Evolutionary conservation across 2,113 vertebrate genomes (phyloP).

Genomic region (Falco punctatus): DNA sequence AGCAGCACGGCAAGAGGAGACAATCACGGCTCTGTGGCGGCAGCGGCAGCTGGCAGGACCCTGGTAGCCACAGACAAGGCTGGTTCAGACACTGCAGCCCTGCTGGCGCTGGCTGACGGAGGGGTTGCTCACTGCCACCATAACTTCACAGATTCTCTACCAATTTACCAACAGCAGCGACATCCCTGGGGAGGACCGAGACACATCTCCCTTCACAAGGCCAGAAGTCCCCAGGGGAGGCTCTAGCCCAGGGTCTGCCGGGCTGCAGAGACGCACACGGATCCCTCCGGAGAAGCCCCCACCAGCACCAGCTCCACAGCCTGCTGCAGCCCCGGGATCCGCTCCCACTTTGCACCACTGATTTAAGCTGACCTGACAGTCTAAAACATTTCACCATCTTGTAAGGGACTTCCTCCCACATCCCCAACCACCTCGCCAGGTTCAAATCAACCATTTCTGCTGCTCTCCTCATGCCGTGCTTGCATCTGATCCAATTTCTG

Average conservation of each 20-base stretch:
- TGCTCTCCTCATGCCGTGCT: neutral
- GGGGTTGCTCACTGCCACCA: fast-evolving
- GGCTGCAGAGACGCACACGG: neutral
- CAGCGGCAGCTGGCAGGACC: neutral
- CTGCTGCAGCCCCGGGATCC: fast-evolving
- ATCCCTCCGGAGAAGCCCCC: neutral
- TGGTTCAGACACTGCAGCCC: neutral
- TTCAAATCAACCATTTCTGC: neutral
- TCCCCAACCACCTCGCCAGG: neutral
- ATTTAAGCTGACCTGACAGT: neutral
- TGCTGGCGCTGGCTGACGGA: fast-evolving
- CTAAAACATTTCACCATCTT: neutral
- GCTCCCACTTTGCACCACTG: neutral
- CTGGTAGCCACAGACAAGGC: fast-evolving
- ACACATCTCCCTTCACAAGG: fast-evolving
- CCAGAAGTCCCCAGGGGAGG: neutral
- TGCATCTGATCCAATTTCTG: neutral
- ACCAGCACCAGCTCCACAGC: neutral
- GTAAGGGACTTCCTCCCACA: neutral
- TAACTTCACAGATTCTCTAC: neutral
- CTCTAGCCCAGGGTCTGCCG: fast-evolving
- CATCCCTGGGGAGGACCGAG: neutral
- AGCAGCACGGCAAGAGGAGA: fast-evolving
- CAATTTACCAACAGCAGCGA: neutral
- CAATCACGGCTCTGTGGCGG: neutral